phyloP scores from a whole-genome alignment of 2,888 invertebrate genomes.

The Xanthorhoe spadicearia region DNA sequence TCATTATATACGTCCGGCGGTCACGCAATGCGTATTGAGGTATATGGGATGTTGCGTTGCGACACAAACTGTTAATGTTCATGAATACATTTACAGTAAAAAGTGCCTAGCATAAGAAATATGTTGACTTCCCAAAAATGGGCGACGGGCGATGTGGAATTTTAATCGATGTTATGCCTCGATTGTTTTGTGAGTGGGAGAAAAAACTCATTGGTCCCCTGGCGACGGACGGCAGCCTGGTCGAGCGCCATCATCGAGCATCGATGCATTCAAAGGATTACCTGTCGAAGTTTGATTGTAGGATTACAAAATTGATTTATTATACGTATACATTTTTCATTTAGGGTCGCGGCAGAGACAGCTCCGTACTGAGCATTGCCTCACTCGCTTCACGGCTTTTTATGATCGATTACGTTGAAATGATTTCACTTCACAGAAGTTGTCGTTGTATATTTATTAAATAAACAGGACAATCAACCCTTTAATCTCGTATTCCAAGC shows the following conservation, averaged over 20 bases:
- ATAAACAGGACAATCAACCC: constrained; percentile 19
- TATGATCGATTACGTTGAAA: constrained; percentile 56
- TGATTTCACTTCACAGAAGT: constrained; percentile 38
- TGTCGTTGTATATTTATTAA: constrained; percentile 10
- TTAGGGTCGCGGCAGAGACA: constrained; percentile 43
- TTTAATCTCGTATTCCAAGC: constrained; percentile 28
- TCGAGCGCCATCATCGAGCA: constrained; percentile 51
- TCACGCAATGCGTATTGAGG: constrained; percentile 71
- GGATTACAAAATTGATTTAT: constrained; percentile 65
- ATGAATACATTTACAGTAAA: constrained; percentile 53
- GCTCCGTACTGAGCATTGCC: constrained; percentile 39
- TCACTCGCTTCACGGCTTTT: constrained; percentile 47
- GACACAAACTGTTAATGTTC: constrained; percentile 55
- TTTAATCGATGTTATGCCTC: constrained; percentile 66
- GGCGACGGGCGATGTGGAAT: constrained; percentile 62
- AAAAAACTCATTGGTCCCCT: constrained; percentile 52
- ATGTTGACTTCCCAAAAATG: constrained; percentile 63
- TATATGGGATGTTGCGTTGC: constrained; percentile 76
- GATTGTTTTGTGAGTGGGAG: constrained; percentile 56
- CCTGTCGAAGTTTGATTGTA: constrained; percentile 68
- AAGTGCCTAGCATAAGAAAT: constrained; percentile 54
- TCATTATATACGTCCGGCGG: constrained; percentile 75
- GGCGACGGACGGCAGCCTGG: constrained; percentile 41
- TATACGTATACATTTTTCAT: constrained; percentile 59
- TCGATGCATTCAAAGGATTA: constrained; percentile 58